These are phyloP conservation scores for Latrodectus elegans DNA, from an alignment of 2,888 invertebrate genomes.

Conservation along the genomic window DNA sequence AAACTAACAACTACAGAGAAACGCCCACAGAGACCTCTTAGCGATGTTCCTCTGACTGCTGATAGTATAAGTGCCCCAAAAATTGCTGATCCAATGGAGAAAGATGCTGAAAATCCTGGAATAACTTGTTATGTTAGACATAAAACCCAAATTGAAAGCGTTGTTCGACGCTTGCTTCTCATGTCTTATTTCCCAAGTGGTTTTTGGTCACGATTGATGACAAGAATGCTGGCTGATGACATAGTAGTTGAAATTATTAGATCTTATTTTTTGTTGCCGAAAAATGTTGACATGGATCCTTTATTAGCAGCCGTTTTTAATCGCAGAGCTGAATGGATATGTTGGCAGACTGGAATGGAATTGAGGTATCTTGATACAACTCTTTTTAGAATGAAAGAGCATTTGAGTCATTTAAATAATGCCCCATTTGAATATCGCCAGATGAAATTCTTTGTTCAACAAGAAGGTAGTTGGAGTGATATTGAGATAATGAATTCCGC, in stretches of 20 bases:
- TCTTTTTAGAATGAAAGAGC: conserved; percentile 80
- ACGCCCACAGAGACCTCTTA: conserved; percentile 54
- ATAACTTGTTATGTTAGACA: conserved; percentile 59
- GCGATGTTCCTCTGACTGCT: conserved; percentile 45
- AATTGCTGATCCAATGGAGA: conserved; percentile 56
- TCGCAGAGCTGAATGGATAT: conserved; percentile 85
- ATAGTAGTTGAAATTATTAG: conserved; percentile 86
- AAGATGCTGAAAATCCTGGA: conserved; percentile 31
- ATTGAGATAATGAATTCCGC: conserved; percentile 87
- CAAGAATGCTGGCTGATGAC: conserved; percentile 92
- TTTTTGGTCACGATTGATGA: conserved; percentile 96
- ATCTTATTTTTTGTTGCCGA: conserved; percentile 83
- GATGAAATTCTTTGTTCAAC: conserved; percentile 77
- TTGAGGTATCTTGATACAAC: conserved; percentile 87
- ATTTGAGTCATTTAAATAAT: conserved; percentile 71
- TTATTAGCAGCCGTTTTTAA: conserved; percentile 74
- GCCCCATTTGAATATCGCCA: conserved; percentile 78
- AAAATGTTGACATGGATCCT: conserved; percentile 78
- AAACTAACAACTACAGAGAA: conserved; percentile 63
- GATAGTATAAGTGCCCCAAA: conserved; percentile 62
- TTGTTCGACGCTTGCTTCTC: conserved; percentile 82
- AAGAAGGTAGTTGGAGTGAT: conserved; percentile 90
- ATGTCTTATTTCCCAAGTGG: conserved; percentile 98
- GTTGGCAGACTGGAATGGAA: conserved; percentile 95
- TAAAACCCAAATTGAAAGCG: conserved; percentile 65